Base-by-base conservation (phyloP, 2,113 vertebrate species). In the Cryptoleucopteryx plumbea region DNA sequence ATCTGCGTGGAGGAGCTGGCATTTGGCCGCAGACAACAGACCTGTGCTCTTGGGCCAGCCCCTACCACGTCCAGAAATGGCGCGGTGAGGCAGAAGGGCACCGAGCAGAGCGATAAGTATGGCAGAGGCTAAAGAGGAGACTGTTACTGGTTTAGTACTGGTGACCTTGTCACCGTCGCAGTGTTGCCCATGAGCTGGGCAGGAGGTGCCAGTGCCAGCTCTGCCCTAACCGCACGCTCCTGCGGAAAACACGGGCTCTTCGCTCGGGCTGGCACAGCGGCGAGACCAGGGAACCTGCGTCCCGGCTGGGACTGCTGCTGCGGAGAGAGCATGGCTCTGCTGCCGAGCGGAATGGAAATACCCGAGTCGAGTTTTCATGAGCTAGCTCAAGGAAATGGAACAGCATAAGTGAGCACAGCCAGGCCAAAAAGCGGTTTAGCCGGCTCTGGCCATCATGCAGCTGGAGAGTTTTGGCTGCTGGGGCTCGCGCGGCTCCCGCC, bases 401-500 rank as follows among this genome's bases (percentile, higher is more conserved):
- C n/a, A 32, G 48, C 63, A 45, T 10, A 2, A 29, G 38, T 5
- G 62, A 53, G 88, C 70, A 4, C 55, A 27, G 62, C 62, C 40
- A 11, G 17, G 73, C 27, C 61, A 4, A 43, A 52, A 10, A 32
- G 66, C 1, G 4, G 15, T 6, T 18, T 5, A 32, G 65, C 38
- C 52, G 5, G 31, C 56, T n/a, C 56, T 36, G 81, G 31, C 55
- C 18, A 2, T 61, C 3, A 4, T 18, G 40, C 38, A 32, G 40
- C 67, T 3, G 0, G 34, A 2, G 14, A 15, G 27, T 7, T 55
- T 10, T 29, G 18, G 27, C 32, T 13, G 13, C 77, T 18, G 3
- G 12, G 23, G 59, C 29, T 36, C 3, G 4, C 5, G 3, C 7
- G 2, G 38, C 17, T 5, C 27, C 2, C 6, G 16, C 36, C 34